Evolutionary conservation across 2,113 vertebrate species (phyloP).

Genomic region (Larimichthys crocea): DNA sequence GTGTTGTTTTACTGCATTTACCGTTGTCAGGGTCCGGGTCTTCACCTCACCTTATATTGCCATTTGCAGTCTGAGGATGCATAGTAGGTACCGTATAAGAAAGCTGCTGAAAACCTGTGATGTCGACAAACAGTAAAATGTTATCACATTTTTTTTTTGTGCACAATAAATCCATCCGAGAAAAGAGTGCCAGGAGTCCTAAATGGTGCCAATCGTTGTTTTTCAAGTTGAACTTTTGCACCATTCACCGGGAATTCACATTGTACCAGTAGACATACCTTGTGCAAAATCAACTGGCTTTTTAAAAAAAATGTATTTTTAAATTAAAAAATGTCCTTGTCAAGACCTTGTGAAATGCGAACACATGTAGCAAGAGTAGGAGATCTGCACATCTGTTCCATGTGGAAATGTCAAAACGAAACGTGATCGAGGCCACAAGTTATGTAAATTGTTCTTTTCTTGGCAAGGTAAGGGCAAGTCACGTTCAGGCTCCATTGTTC

Average conservation of each 20-base stretch:
- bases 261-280: neutral
- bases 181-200: conserved; percentile 3
- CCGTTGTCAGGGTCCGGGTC: conserved; percentile 48
- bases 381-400: conserved; percentile 21
- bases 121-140: conserved; percentile 51
- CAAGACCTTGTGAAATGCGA: conserved; percentile 60
- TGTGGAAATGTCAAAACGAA: conserved; percentile 55
- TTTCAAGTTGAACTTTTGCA: conserved; percentile 55
- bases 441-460: conserved; percentile 40
- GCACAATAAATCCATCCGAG: conserved; percentile 15
- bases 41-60: conserved; percentile 46
- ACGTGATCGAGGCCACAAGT: conserved; percentile 31
- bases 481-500: conserved; percentile 43
- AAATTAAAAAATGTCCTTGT: conserved; percentile 55
- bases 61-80: conserved; percentile 17
- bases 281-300: neutral
- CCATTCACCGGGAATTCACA: conserved; percentile 25
- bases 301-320: neutral
- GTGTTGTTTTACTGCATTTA: conserved; percentile 66
- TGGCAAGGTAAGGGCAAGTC: conserved; percentile 38
- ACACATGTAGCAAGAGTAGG: conserved; percentile 10
- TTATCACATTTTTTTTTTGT: conserved; percentile 1
- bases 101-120: conserved; percentile 2
- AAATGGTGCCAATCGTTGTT: neutral
- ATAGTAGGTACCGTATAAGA: conserved; percentile 11